Evolutionary conservation across 1,140 invertebrate species (phyloP), one percentile per base, ranked within the genome.

Genomic region (Nephotettix cincticeps): DNA sequence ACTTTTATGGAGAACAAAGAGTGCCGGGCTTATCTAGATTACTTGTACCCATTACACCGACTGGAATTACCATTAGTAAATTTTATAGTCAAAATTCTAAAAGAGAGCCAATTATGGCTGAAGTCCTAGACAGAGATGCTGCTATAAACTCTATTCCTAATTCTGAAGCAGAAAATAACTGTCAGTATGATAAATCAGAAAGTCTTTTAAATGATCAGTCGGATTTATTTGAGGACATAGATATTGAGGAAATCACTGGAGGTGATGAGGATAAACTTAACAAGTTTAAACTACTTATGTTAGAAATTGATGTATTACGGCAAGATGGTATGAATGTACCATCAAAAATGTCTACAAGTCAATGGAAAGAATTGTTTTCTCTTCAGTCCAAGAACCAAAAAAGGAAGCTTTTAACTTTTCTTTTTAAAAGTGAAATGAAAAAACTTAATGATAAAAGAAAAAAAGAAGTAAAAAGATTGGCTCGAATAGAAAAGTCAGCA

Each of bases 251-350:
- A n/a, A 74, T 78, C 40, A 65, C 75, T 28, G 51, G 47, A 14
- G 72, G 71, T 27, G 70, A 78, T 69, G 36, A 51, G 28, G 72
- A 71, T 25, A 21, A 45, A 27, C 47, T 76, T 23, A 74, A 73
- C 67, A 74, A 73, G 43, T 65, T 78, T 25, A 77, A 78, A 72
- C 40, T 76, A 11, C 36, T 76, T 51, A 68, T 75, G 11, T 66
- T 77, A 51, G 77, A 77, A 69, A 64, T 75, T 29, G 75, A 78
- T 56, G 66, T 76, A 9, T 21, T 73, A 27, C 68, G 69, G 56
- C 74, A 76, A 56, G 75, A 74, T 54, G 75, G 73, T 1, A 30
- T 66, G 29, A 68, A 66, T 63, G 40, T 77, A 23, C 77, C 77
- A 1, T 70, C 65, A 13, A 28, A 64, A 17, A 71, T 78, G 14